Conservation (phyloP, 2,113 vertebrate species). For the Dasyurus viverrinus region DNA sequence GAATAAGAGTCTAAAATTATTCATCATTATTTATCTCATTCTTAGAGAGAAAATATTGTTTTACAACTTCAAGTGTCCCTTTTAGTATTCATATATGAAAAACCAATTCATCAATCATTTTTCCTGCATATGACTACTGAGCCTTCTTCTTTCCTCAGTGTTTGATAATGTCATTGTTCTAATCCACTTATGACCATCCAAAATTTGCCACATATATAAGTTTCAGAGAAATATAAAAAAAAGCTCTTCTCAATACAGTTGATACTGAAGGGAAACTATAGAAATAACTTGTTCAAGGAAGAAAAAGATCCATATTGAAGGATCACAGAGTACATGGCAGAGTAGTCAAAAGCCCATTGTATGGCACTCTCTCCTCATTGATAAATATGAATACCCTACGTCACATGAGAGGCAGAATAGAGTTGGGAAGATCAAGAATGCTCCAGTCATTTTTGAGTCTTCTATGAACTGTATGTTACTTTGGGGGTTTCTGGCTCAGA, state of each 20-base stretch:
- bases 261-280: not conserved
- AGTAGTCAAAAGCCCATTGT: not conserved
- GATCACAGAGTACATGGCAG: not conserved
- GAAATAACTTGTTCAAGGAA: not conserved
- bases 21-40: not conserved
- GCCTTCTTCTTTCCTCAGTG: slow-evolving; percentile 60
- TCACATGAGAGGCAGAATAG: not conserved
- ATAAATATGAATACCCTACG: not conserved
- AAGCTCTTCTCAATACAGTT: slow-evolving; percentile 37
- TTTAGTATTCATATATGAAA: not conserved
- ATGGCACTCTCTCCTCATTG: not conserved
- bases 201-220: slow-evolving; percentile 70
- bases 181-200: slow-evolving; percentile 67
- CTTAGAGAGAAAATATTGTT: not conserved
- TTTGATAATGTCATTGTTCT: slow-evolving; percentile 68
- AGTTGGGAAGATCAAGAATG: not conserved
- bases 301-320: not conserved
- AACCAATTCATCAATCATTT: slow-evolving; percentile 35
- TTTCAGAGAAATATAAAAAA: slow-evolving; percentile 38
- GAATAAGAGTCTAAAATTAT: not conserved
- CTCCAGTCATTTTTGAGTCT: not conserved
- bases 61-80: slow-evolving; percentile 5
- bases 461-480: not conserved
- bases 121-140: slow-evolving; percentile 49
- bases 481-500: too few species aligned